Conservation (phyloP, 2,797 vertebrate genomes). For the Lophius americanus region DNA sequence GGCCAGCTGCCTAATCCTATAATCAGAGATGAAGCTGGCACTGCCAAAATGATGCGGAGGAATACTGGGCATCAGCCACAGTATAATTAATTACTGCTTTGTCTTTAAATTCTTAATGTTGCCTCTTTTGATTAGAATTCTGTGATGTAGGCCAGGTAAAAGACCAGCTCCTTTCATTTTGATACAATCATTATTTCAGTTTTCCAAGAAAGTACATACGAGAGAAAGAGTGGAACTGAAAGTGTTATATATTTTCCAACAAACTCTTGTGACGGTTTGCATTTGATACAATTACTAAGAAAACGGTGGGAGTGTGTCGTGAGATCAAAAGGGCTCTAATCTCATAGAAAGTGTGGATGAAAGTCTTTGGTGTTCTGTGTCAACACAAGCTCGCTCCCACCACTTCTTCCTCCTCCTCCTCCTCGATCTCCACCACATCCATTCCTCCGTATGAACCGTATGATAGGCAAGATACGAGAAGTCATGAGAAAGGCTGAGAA, state of each 20-base stretch:
- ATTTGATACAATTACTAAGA: slow-evolving; percentile 31
- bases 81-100: slow-evolving; percentile 56
- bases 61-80: slow-evolving; percentile 44
- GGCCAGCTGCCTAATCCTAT: slow-evolving; percentile 56
- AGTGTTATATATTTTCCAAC: slow-evolving; percentile 29
- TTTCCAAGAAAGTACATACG: slow-evolving; percentile 23
- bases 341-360: slow-evolving; percentile 59
- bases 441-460: slow-evolving; percentile 45
- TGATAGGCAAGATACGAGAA: slow-evolving; percentile 69
- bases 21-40: slow-evolving; percentile 55
- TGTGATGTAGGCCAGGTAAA: slow-evolving; percentile 34
- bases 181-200: slow-evolving; percentile 32
- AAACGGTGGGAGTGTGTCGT: slow-evolving; percentile 31
- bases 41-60: slow-evolving; percentile 39
- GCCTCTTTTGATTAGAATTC: slow-evolving; percentile 57
- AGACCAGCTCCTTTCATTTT: slow-evolving; percentile 35
- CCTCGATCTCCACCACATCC: slow-evolving; percentile 40
- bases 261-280: slow-evolving; percentile 45
- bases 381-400: slow-evolving; percentile 33
- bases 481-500: slow-evolving; percentile 57
- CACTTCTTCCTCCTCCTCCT: slow-evolving; percentile 35
- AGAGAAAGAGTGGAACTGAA: slow-evolving; percentile 17
- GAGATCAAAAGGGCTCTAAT: slow-evolving; percentile 41
- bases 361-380: slow-evolving; percentile 45
- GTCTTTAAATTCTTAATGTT: slow-evolving; percentile 67